These are phyloP conservation scores for Bicyclus anynana DNA, from an alignment of 1,140 invertebrate genomes.

Conservation along the genomic window DNA sequence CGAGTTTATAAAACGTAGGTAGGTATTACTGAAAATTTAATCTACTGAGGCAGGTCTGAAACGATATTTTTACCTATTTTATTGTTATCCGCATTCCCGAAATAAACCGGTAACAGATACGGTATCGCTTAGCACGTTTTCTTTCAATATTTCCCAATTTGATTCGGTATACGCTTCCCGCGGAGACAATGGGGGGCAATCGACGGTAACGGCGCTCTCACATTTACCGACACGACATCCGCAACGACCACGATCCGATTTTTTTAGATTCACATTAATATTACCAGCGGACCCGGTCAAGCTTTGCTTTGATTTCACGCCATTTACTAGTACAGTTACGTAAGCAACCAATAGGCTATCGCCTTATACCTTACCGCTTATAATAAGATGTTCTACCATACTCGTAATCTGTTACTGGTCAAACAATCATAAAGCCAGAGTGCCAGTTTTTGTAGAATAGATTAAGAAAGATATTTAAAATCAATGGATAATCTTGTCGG, in stretches of 20 bases:
- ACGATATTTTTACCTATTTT: constrained; percentile 8
- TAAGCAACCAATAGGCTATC: too few relatives aligned
- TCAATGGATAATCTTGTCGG: too few relatives aligned
- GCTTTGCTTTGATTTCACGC: too few relatives aligned
- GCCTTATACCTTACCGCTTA: too few relatives aligned
- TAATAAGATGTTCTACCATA: too few relatives aligned
- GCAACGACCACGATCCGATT: neutral
- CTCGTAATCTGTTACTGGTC: too few relatives aligned
- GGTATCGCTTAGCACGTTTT: constrained; percentile 64
- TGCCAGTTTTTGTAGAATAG: too few relatives aligned
- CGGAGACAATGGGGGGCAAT: constrained; percentile 71
- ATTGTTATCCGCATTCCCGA: constrained; percentile 16
- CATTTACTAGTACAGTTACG: too few relatives aligned
- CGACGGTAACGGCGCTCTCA: constrained; percentile 46
- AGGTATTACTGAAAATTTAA: neutral
- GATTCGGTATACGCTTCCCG: constrained; percentile 53
- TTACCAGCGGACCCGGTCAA: too few relatives aligned
- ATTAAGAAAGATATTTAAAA: too few relatives aligned
- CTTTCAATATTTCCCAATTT: constrained; percentile 74
- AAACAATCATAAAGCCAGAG: too few relatives aligned
- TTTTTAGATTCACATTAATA: too few relatives aligned
- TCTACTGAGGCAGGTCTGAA: neutral
- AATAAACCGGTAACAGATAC: constrained; percentile 46
- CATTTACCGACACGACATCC: neutral
- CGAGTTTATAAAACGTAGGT: neutral